A percentile compares a stretch with the other conserved stretches of the same genome.
These are phyloP conservation scores for Gymnorhina tibicen DNA, from an alignment of 2,113 vertebrate species.

Conservation along the genomic window DNA sequence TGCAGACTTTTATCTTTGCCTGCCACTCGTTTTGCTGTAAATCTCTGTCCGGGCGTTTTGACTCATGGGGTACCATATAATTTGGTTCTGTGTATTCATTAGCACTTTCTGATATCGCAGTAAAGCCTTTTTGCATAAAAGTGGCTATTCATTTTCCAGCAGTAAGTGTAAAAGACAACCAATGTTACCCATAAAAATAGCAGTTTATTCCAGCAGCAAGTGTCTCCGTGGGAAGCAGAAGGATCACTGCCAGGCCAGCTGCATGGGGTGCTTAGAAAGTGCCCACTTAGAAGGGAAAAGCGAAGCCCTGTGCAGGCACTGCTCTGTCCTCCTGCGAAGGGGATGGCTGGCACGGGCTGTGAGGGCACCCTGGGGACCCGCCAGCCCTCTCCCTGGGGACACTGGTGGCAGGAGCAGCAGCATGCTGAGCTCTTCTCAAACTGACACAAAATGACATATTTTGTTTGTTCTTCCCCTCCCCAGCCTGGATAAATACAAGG, in stretches of 20 bases:
- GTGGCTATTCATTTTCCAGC: slow-evolving; percentile 31
- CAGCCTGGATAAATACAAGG: neutral
- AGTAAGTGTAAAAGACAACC: neutral
- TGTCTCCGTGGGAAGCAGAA: neutral
- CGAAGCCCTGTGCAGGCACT: rapidly evolving
- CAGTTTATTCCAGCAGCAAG: neutral
- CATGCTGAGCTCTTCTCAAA: rapidly evolving
- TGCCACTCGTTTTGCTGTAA: neutral
- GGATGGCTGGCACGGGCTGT: rapidly evolving
- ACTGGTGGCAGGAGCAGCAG: neutral
- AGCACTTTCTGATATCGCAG: neutral
- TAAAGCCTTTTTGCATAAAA: slow-evolving; percentile 24
- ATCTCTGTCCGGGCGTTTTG: neutral
- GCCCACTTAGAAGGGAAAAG: neutral
- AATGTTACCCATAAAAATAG: neutral
- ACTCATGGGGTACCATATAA: neutral
- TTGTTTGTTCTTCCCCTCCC: neutral
- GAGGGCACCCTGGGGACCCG: neutral
- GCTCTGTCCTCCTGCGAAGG: neutral
- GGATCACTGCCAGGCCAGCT: neutral
- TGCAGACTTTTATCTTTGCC: slow-evolving; percentile 20
- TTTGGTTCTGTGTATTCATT: slow-evolving; percentile 15
- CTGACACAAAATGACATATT: rapidly evolving
- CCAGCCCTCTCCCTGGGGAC: neutral
- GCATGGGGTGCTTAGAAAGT: neutral